Percentiles rank a stretch among this genome's conserved stretches.
These are phyloP conservation scores for Antheraea pernyi DNA, from an alignment of 1,140 invertebrate species.

Conservation along the genomic window DNA sequence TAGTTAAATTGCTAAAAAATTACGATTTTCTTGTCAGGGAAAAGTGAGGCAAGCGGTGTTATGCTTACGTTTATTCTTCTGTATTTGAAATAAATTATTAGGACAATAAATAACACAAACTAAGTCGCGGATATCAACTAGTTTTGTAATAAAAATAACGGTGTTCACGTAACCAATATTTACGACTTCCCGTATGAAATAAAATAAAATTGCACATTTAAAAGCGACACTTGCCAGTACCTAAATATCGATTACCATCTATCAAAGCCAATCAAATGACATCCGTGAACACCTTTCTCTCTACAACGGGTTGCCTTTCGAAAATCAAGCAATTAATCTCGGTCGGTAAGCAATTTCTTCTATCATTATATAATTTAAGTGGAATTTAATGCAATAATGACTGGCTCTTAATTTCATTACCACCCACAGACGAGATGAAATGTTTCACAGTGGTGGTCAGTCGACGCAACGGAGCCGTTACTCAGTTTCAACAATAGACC, in stretches of 20 bases:
- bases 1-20: too few relatives aligned
- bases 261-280: constrained; percentile 12
- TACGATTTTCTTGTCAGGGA: too few relatives aligned
- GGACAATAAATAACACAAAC: too few relatives aligned
- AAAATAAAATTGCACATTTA: neutral
- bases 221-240: neutral
- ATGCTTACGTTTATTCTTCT: too few relatives aligned
- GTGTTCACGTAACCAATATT: too few relatives aligned
- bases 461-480: constrained; percentile 23
- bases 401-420: constrained; percentile 67
- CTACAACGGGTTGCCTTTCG: neutral
- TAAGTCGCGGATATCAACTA: too few relatives aligned
- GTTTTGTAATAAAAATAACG: too few relatives aligned
- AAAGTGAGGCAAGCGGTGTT: too few relatives aligned
- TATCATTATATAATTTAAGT: constrained; percentile 57
- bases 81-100: too few relatives aligned
- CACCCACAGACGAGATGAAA: constrained; percentile 47
- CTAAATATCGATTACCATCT: neutral
- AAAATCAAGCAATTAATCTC: constrained; percentile 19
- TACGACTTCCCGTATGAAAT: too few relatives aligned
- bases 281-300: constrained; percentile 11
- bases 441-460: constrained; percentile 22
- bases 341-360: constrained; percentile 44
- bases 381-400: constrained; percentile 67
- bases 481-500: constrained; percentile 45